A percentile compares a stretch with the other conserved stretches of the same genome.
These are phyloP conservation scores for Antennarius striatus DNA, from an alignment of 2,113 vertebrate species.

Conservation along the genomic window DNA sequence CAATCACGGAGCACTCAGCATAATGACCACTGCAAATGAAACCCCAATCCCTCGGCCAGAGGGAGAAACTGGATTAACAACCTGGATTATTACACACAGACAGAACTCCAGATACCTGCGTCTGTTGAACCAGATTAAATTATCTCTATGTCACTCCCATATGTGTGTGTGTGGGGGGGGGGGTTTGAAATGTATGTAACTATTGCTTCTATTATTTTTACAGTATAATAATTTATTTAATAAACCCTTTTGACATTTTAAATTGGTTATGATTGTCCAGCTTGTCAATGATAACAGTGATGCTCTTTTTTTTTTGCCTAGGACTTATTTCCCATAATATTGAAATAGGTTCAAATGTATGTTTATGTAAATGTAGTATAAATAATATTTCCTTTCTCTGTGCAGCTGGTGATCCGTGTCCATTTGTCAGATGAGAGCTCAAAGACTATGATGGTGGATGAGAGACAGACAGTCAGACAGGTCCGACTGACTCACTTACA, in stretches of 20 bases:
- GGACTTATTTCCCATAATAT: too few relatives aligned
- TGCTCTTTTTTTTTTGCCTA: too few relatives aligned
- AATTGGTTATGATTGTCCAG: too few relatives aligned
- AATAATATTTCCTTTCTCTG: neutral
- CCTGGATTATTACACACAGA: constrained; percentile 38
- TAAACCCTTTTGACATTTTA: neutral
- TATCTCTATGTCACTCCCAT: too few relatives aligned
- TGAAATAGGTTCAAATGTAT: too few relatives aligned
- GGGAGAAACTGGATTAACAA: constrained; percentile 52
- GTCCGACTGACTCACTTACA: constrained; percentile 7
- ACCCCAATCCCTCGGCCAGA: constrained; percentile 47
- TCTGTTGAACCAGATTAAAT: neutral
- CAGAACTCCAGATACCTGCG: constrained; percentile 17
- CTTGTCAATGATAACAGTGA: neutral
- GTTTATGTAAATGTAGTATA: neutral
- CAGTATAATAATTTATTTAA: neutral
- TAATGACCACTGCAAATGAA: constrained; percentile 62
- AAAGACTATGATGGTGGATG: constrained; percentile 99
- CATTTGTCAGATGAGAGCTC: constrained; percentile 98
- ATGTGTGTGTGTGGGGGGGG: too few relatives aligned
- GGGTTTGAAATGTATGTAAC: neutral
- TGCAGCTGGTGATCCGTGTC: constrained; percentile 93
- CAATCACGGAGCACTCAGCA: constrained; percentile 56
- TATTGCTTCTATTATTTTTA: neutral
- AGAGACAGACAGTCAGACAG: constrained; percentile 97